Percentiles rank a stretch among this genome's conserved stretches.
Evolutionary conservation across 1,140 invertebrate species (phyloP).

Genomic region (Drosophila obscura): DNA sequence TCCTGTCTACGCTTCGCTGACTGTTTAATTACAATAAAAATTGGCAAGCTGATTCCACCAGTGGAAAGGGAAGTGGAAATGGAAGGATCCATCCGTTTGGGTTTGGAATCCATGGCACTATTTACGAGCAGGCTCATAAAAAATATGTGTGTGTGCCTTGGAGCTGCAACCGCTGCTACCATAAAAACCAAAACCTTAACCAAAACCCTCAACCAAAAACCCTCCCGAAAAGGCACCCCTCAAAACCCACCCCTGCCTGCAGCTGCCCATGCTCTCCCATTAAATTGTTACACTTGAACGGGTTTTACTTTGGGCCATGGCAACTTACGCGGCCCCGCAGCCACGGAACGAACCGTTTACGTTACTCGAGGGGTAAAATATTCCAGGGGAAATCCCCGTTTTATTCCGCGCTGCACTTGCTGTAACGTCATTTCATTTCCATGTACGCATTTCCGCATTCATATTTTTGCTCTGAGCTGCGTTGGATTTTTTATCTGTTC

Average conservation of each 20-base stretch:
- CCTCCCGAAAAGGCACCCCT: conserved; percentile 10
- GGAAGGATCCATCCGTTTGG: conserved; percentile 5
- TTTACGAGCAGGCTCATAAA: conserved; percentile 47
- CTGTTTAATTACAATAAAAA: conserved; percentile 78
- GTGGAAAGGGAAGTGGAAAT: conserved; percentile 6
- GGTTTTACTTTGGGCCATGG: conserved; percentile 78
- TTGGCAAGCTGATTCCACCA: conserved; percentile 30
- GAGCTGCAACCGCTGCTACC: conserved; percentile 43
- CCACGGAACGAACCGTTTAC: conserved; percentile 45
- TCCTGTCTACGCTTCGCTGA: conserved; percentile 72
- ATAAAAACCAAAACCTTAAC: conserved; percentile 20
- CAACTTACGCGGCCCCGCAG: conserved; percentile 42
- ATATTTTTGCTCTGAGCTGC: conserved; percentile 54
- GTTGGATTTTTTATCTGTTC: conserved; percentile 14
- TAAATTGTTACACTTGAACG: conserved; percentile 83
- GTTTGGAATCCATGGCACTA: conserved; percentile 42
- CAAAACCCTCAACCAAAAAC: background rate
- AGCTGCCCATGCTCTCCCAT: conserved; percentile 34
- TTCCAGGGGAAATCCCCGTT: too few species aligned
- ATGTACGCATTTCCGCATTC: conserved; percentile 65
- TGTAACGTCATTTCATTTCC: conserved; percentile 68
- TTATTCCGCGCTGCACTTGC: conserved; percentile 22
- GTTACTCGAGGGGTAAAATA: conserved; percentile 5
- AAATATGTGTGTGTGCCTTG: conserved; percentile 39
- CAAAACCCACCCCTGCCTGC: background rate